These are phyloP conservation scores for Cryptops parisi DNA, from an alignment of 2,888 invertebrate species.

Conservation along the genomic window DNA sequence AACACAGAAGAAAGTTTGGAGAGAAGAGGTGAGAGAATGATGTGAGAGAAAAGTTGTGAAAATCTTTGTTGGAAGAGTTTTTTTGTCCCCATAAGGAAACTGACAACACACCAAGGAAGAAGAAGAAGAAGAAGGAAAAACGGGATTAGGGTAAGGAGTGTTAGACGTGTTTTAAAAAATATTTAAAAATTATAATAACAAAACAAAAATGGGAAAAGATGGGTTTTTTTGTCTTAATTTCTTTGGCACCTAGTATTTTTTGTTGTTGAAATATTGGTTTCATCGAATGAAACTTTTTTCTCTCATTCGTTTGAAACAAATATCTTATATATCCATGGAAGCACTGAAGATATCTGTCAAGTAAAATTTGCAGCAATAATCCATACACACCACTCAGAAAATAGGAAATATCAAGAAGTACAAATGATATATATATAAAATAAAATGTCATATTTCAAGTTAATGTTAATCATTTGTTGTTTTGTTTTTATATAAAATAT, in stretches of 20 bases:
- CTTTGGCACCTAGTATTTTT: slow-evolving; percentile 9
- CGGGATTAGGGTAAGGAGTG: neutral
- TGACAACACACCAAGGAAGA: neutral
- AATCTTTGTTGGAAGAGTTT: no score
- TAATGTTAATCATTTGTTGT: no score
- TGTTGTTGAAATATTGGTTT: neutral
- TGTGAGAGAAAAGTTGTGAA: no score
- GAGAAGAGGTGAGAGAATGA: no score
- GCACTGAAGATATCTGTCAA: slow-evolving; percentile 13
- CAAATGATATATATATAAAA: slow-evolving; percentile 15
- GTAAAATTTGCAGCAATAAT: slow-evolving; percentile 7
- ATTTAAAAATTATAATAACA: no score
- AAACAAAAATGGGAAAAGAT: neutral
- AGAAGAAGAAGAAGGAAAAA: neutral
- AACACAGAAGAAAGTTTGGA: no score
- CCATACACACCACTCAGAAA: slow-evolving; percentile 15
- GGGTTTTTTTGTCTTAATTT: neutral
- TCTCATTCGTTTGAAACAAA: no score
- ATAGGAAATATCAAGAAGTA: slow-evolving; percentile 14
- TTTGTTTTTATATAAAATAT: slow-evolving; percentile 15
- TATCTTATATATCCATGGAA: slow-evolving; percentile 11
- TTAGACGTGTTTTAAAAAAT: no score
- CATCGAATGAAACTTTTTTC: no score
- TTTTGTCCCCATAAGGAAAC: neutral
- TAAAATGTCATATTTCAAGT: slow-evolving; percentile 15